These are phyloP conservation scores for Clusia tigrina DNA, from an alignment of 2,888 invertebrate genomes.

Conservation along the genomic window DNA sequence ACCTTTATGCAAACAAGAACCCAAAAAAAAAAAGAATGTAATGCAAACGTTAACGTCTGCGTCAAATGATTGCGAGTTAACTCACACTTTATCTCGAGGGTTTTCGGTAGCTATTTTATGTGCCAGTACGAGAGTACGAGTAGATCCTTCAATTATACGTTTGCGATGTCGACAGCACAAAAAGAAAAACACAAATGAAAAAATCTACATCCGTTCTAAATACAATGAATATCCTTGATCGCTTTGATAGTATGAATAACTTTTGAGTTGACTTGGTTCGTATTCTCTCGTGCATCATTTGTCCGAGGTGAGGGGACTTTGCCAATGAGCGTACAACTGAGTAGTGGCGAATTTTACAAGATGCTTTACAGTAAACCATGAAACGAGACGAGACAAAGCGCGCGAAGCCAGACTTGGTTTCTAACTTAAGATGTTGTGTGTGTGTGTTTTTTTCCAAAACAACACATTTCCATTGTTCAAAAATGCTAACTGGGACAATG, in stretches of 20 bases:
- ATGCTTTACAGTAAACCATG: constrained; percentile 17
- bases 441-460: neutral
- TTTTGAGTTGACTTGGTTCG: constrained; percentile 45
- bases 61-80: too few species aligned
- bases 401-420: neutral
- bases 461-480: constrained; percentile 1
- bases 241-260: constrained; percentile 29
- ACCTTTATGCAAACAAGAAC: too few species aligned
- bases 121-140: too few species aligned
- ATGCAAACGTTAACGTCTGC: too few species aligned
- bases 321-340: constrained; percentile 15
- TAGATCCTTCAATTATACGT: neutral
- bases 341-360: constrained; percentile 33
- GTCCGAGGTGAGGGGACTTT: constrained; percentile 12
- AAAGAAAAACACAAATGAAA: too few species aligned
- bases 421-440: neutral
- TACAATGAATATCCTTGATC: constrained; percentile 43
- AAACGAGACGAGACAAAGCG: neutral
- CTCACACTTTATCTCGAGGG: too few species aligned
- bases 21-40: too few species aligned
- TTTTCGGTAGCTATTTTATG: too few species aligned
- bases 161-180: constrained; percentile 4
- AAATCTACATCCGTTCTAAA: constrained; percentile 40
- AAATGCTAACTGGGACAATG: neutral
- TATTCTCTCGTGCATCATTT: constrained; percentile 28